phyloP scores from a whole-genome alignment of 2,113 vertebrate genomes.

The Tringa solitaria region DNA sequence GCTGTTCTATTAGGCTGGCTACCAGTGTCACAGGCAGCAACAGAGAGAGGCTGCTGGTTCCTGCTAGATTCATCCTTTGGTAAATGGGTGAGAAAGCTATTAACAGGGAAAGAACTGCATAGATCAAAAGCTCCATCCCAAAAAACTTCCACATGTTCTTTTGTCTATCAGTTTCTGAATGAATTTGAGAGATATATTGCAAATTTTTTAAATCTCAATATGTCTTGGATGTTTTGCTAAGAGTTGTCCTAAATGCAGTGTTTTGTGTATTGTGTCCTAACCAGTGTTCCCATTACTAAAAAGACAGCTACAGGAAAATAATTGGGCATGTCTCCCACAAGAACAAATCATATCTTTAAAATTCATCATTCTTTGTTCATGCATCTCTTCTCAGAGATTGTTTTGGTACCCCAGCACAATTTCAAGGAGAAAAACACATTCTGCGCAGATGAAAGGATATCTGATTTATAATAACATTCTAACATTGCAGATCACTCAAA shows the following conservation, averaged over 20 bases:
- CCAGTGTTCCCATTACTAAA: neutral
- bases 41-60: neutral
- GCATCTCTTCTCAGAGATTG: neutral
- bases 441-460: neutral
- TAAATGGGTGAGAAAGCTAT: neutral
- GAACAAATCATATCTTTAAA: neutral
- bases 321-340: neutral
- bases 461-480: neutral
- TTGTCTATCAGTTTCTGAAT: neutral
- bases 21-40: neutral
- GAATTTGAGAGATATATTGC: neutral
- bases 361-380: neutral
- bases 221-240: neutral
- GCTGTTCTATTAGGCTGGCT: neutral
- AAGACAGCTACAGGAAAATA: neutral
- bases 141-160: neutral
- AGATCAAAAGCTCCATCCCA: neutral
- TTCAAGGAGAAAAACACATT: neutral
- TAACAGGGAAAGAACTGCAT: neutral
- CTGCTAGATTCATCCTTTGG: neutral
- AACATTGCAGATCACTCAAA: neutral
- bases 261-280: neutral
- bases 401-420: neutral
- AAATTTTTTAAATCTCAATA: neutral
- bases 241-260: neutral